A percentile compares a stretch with the other conserved stretches of the same genome.
Conservation (phyloP, 1,140 invertebrate species). For the Xylocopa sonorina region DNA sequence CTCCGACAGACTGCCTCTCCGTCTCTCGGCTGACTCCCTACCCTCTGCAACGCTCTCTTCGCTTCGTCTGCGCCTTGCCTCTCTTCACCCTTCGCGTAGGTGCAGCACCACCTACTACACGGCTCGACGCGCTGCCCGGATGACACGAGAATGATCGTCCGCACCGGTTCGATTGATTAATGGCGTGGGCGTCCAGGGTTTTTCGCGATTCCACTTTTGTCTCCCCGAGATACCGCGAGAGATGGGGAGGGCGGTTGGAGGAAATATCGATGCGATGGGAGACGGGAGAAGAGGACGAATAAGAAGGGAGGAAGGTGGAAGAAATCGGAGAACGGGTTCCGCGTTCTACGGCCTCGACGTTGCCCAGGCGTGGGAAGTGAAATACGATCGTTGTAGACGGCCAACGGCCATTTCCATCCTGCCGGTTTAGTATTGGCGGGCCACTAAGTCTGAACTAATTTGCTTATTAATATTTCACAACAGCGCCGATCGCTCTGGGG, state of each 20-base stretch:
- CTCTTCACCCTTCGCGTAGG: not conserved
- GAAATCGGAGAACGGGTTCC: constrained; percentile 59
- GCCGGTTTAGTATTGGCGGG: constrained; percentile 66
- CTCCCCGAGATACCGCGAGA: not conserved
- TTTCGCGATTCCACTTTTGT: constrained; percentile 1
- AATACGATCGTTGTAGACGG: constrained; percentile 73
- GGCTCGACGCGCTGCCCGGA: not conserved
- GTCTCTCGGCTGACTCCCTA: constrained; percentile 7
- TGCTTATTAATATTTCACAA: constrained; percentile 81
- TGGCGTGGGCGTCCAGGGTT: not conserved
- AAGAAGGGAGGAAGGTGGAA: constrained; percentile 23
- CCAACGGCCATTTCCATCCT: constrained; percentile 71
- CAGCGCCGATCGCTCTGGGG: constrained; percentile 75
- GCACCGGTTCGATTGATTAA: constrained; percentile 40
- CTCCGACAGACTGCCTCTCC: constrained; percentile 56
- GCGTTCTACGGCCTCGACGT: constrained; percentile 54
- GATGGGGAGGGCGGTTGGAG: not conserved
- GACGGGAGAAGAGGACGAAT: not conserved
- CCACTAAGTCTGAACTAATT: constrained; percentile 77
- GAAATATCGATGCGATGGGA: not conserved
- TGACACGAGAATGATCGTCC: constrained; percentile 40
- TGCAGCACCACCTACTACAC: not conserved
- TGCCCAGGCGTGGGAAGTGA: constrained; percentile 74
- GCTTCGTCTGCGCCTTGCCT: not conserved
- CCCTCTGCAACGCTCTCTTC: not conserved